Evolutionary conservation across 1,140 invertebrate species (phyloP).

Genomic region (Phymorhynchus buccinoides): DNA sequence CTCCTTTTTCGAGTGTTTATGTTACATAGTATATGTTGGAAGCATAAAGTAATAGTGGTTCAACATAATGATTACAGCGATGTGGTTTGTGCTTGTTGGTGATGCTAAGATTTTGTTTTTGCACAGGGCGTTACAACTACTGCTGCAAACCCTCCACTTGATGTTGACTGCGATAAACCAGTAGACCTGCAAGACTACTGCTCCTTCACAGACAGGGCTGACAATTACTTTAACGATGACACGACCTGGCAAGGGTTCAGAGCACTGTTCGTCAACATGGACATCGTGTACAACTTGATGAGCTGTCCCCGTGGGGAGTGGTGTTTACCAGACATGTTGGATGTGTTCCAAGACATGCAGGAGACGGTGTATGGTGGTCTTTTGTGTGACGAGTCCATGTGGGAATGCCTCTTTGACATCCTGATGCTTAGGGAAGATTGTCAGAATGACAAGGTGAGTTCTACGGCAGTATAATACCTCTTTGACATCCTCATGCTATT

Average conservation of each 20-base stretch:
- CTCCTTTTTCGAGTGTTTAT: too few species aligned
- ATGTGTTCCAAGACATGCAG: neutral
- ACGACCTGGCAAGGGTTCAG: neutral
- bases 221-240: neutral
- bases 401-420: slow-evolving; percentile 17
- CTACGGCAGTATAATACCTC: too few species aligned
- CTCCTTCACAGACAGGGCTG: neutral
- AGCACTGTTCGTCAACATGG: neutral
- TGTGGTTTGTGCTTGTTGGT: neutral
- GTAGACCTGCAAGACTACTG: slow-evolving; percentile 23
- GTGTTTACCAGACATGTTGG: neutral
- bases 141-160: neutral
- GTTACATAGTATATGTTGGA: neutral
- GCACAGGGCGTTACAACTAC: neutral
- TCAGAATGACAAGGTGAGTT: neutral
- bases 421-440: neutral
- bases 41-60: neutral
- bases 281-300: neutral
- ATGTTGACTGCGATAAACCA: neutral
- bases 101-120: neutral
- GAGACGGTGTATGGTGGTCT: neutral
- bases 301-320: slow-evolving; percentile 18
- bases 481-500: too few species aligned
- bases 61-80: neutral
- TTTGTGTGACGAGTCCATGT: slow-evolving; percentile 7